A percentile compares a stretch with the other conserved stretches of the same genome.
These are phyloP conservation scores for Smutsia gigantea DNA, from an alignment of 2,797 vertebrate species.

Conservation along the genomic window DNA sequence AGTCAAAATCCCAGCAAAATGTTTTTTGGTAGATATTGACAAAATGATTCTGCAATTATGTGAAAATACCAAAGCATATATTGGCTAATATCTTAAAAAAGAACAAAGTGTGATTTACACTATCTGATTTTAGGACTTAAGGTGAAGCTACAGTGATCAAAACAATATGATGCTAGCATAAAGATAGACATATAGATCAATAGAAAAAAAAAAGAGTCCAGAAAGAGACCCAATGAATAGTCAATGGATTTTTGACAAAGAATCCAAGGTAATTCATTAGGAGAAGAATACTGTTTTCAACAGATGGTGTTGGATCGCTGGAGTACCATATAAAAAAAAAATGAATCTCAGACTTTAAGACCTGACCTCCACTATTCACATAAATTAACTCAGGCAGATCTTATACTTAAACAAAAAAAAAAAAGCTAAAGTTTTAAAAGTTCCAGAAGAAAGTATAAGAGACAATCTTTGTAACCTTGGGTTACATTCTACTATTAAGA, in stretches of 20 bases:
- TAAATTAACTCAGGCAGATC: not conserved
- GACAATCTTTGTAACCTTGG: not conserved
- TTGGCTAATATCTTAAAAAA: not conserved
- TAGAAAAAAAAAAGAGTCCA: not conserved
- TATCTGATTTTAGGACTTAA: not conserved
- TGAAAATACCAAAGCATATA: not conserved
- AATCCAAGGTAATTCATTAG: not conserved
- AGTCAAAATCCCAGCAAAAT: not conserved
- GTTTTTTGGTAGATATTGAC: not conserved
- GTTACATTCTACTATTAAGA: not conserved
- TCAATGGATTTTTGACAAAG: not conserved
- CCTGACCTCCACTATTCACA: not conserved
- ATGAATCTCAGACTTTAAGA: not conserved
- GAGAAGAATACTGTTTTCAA: not conserved
- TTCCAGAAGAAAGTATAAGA: not conserved
- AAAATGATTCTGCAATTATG: not conserved
- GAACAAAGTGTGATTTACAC: not conserved
- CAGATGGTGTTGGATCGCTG: not conserved
- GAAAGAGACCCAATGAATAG: not conserved
- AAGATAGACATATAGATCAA: not conserved
- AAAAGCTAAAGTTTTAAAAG: not conserved
- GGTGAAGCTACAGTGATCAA: not conserved
- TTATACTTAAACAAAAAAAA: not conserved
- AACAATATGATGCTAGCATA: not conserved
- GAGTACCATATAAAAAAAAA: not conserved